Conservation (phyloP, 2,888 invertebrate genomes). For the Latrodectus hesperus region DNA sequence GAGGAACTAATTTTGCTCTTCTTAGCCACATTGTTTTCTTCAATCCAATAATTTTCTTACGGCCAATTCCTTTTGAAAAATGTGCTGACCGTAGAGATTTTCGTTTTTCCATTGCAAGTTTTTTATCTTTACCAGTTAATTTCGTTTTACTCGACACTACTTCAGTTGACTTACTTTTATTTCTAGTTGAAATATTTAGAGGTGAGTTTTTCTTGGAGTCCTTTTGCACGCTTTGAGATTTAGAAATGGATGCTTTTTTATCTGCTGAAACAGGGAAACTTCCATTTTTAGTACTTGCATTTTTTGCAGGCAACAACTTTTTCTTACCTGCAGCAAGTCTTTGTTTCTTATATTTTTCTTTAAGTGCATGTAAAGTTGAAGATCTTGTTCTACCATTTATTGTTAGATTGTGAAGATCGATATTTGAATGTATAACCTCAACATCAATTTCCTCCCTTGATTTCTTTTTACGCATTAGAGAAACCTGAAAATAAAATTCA, state of each 20-base stretch:
- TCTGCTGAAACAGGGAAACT: not conserved
- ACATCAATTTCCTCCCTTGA: constrained; percentile 34
- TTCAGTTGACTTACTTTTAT: constrained; percentile 1
- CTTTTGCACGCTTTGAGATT: constrained; percentile 23
- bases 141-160: constrained; percentile 27
- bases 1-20: constrained; percentile 68
- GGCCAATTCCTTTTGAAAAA: constrained; percentile 11
- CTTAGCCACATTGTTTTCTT: constrained; percentile 57
- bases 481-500: constrained; percentile 33
- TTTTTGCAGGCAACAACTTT: constrained; percentile 40
- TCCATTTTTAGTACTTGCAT: not conserved
- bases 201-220: constrained; percentile 10
- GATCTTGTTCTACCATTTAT: constrained; percentile 41
- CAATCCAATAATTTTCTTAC: constrained; percentile 1
- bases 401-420: constrained; percentile 5
- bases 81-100: constrained; percentile 66
- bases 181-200: not conserved
- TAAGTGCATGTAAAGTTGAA: constrained; percentile 78
- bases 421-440: constrained; percentile 29
- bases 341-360: constrained; percentile 80
- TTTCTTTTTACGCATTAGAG: constrained; percentile 40
- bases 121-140: constrained; percentile 15
- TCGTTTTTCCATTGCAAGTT: constrained; percentile 64
- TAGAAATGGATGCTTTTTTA: constrained; percentile 16
- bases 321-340: constrained; percentile 78